Evolutionary conservation across 2,888 invertebrate genomes (phyloP).

Genomic region (Conomelus anceps): DNA sequence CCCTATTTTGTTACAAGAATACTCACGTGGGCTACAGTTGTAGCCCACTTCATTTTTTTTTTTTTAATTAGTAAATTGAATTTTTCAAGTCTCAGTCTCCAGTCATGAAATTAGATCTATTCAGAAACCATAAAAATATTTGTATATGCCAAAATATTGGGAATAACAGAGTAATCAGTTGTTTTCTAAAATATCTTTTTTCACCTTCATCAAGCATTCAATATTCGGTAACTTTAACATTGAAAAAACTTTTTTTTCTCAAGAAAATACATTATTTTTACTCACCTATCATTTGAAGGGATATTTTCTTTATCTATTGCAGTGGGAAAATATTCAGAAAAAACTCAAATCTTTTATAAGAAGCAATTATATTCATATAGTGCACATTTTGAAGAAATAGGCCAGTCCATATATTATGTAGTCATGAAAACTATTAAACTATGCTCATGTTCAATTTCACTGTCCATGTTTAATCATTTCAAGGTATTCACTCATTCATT

Average conservation of each 20-base stretch:
- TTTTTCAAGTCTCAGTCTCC: not conserved
- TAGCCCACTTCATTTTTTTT: not conserved
- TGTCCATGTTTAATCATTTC: not conserved
- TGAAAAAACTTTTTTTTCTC: not conserved
- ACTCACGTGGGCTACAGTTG: not conserved
- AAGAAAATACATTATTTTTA: not conserved
- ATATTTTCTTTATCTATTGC: not conserved
- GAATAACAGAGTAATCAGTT: not conserved
- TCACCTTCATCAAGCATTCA: not conserved
- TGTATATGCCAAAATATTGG: not conserved
- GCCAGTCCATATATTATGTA: not conserved
- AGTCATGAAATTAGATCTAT: not conserved
- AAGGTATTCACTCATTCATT: not conserved
- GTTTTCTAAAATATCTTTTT: not conserved
- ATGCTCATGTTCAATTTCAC: not conserved
- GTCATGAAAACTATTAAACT: not conserved
- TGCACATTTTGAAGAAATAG: not conserved
- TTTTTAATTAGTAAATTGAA: not conserved
- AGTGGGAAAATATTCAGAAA: not conserved
- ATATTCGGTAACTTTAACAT: not conserved
- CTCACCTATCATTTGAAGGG: not conserved
- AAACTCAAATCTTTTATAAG: constrained; percentile 8
- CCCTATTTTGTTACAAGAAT: not conserved
- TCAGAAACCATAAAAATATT: not conserved
- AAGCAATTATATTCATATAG: not conserved